Evolutionary conservation across 2,888 invertebrate species (phyloP).

Genomic region (Leucozona laternaria): DNA sequence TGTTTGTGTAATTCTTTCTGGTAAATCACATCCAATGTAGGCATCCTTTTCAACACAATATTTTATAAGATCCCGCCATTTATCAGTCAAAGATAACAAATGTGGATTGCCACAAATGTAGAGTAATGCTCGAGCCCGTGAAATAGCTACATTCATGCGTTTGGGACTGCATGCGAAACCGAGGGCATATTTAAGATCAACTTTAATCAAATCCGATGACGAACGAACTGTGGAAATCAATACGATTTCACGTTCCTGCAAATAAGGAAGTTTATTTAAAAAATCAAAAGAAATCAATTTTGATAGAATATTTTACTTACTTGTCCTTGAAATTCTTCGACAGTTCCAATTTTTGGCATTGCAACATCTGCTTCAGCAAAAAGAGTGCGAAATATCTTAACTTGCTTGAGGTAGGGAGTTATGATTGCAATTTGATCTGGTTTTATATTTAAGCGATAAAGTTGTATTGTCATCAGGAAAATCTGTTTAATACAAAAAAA

Average conservation of each 20-base stretch:
- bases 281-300: constrained; percentile 1
- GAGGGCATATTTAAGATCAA: constrained; percentile 85
- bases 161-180: constrained; percentile 91
- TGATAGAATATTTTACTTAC: constrained; percentile 83
- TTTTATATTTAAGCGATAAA: constrained; percentile 87
- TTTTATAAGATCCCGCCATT: constrained; percentile 88
- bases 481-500: constrained; percentile 80
- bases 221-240: constrained; percentile 89
- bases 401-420: constrained; percentile 96
- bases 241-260: constrained; percentile 85
- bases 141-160: constrained; percentile 95
- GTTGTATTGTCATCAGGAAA: constrained; percentile 85
- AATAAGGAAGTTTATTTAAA: neutral
- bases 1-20: constrained; percentile 77
- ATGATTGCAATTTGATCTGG: constrained; percentile 90
- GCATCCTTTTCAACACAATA: constrained; percentile 87
- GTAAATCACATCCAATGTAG: constrained; percentile 89
- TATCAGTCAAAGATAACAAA: constrained; percentile 87
- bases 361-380: constrained; percentile 84
- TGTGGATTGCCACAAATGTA: constrained; percentile 94
- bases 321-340: constrained; percentile 95
- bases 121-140: constrained; percentile 90
- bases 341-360: constrained; percentile 89
- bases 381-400: constrained; percentile 83
- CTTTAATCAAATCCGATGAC: constrained; percentile 81